Evolutionary conservation across 92 coral and sea anemone species (phyloP), one percentile per base, ranked within the genome.

Genomic region (Phymanthus crucifer): DNA sequence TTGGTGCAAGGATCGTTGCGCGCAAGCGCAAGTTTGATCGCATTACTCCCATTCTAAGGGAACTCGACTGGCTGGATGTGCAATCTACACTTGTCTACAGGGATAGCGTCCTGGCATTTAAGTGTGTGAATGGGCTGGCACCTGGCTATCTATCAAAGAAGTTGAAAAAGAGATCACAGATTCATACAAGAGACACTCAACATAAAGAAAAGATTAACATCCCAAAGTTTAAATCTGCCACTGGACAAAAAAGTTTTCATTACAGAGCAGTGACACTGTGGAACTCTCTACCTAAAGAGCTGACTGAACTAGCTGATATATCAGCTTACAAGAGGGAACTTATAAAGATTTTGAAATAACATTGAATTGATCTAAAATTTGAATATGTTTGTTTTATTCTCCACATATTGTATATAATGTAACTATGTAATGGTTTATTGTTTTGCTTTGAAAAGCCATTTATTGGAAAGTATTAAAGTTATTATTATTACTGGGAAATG

Each of bases 161-260:
- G 26, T 85, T 83, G 43, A 67, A 45, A 23, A 83, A 35, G 9
- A 48, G 43, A 38, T 38, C 87, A 71, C 34, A 56, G 73, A 79
- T 32, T 64, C 61, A 40, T 38, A 38, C 3, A 38, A 66, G 85
- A 36, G 23, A 48, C 70, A 76, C 87, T 45, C 38, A 77, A 65
- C 66, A 76, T 40, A 67, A 68, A 68, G 64, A 83, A 64, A 83
- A 58, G 40, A 21, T 76, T 16, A 31, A 83, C 54, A 82, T 82
- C 32, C 86, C 86, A 74, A 1, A 57, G 71, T 74, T 24, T 54
- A 82, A 82, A 21, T 2, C 86, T 13, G 86, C 86, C 24, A 50
- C 86, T 32, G 81, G 86, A 40, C 86, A 82, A 72, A 79, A 80
- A 31, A 52, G 81, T 26, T 82, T 82, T 50, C 24, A 40, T 35